These are phyloP conservation scores for Heterocephalus glaber DNA, from an alignment of 2,113 vertebrate species.

Conservation along the genomic window DNA sequence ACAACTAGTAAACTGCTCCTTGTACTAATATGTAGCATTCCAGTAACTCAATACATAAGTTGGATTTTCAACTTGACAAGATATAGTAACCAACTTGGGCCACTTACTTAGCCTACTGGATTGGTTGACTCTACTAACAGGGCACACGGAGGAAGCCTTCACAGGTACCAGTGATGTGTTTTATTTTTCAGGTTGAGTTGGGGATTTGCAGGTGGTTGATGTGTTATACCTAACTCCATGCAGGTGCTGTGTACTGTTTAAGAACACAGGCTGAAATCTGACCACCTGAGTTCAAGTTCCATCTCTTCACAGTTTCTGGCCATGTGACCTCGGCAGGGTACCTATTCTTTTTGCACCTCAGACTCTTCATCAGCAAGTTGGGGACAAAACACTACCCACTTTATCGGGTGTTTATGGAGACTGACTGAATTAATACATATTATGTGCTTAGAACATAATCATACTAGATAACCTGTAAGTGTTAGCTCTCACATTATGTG, in stretches of 20 bases:
- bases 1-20: not conserved
- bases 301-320: not conserved
- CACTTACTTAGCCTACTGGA: not conserved
- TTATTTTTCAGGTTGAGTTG: not conserved
- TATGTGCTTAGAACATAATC: not conserved
- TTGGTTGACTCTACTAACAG: not conserved
- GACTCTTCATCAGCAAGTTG: not conserved
- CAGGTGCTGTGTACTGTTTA: not conserved
- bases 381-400: not conserved
- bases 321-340: not conserved
- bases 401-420: not conserved
- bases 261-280: not conserved
- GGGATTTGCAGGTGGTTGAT: not conserved
- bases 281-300: not conserved
- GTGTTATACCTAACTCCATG: not conserved
- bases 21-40: not conserved
- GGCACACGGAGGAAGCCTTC: not conserved
- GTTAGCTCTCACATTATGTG: not conserved
- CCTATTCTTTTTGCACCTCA: not conserved
- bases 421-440: not conserved
- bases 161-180: not conserved
- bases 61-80: not conserved
- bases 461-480: not conserved
- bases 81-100: not conserved
- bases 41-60: not conserved